Percentiles rank a stretch among this genome's conserved stretches.
Conservation (phyloP, 2,113 vertebrate genomes). For the Aix galericulata region DNA sequence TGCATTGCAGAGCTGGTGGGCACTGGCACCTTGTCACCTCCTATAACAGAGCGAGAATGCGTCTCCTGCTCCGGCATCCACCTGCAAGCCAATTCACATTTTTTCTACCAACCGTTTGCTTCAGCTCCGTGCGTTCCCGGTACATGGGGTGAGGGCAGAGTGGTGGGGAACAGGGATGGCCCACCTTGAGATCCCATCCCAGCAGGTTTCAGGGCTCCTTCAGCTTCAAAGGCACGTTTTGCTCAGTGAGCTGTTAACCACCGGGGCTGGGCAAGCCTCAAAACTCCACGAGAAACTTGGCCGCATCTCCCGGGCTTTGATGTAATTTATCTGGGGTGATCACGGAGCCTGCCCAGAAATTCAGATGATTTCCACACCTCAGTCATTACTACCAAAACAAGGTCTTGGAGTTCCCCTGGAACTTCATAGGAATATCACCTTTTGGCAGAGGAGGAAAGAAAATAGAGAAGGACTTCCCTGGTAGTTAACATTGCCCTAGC, state of each 20-base stretch:
- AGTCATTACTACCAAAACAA: not conserved
- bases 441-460: not conserved
- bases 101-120: not conserved
- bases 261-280: not conserved
- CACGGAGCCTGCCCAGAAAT: not conserved
- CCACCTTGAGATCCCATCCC: not conserved
- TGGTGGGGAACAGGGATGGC: not conserved
- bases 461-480: not conserved
- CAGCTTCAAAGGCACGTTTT: not conserved
- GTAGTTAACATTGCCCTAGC: not conserved
- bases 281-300: not conserved
- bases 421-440: not conserved
- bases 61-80: not conserved
- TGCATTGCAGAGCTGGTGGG: fast-evolving
- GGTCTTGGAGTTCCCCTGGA: not conserved
- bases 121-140: not conserved
- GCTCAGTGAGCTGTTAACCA: not conserved
- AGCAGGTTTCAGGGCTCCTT: not conserved
- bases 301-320: fast-evolving
- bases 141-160: not conserved
- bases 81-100: fast-evolving
- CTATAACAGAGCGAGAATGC: fast-evolving
- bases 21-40: not conserved
- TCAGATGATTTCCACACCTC: not conserved
- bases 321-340: not conserved